These are phyloP conservation scores for Cylindroiulus punctatus DNA, from an alignment of 2,888 invertebrate species.

Conservation along the genomic window DNA sequence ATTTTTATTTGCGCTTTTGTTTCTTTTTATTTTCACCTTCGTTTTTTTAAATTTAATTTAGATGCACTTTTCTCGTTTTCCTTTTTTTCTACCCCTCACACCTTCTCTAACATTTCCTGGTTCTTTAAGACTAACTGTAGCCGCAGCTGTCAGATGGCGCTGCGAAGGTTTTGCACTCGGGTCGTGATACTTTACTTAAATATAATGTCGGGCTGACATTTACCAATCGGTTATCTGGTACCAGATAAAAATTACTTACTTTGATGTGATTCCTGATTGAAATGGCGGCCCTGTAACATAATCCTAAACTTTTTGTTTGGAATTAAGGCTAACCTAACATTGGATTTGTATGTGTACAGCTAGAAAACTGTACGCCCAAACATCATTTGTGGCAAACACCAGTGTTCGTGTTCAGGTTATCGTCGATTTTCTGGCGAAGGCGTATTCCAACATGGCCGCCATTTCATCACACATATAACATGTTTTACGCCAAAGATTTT, in stretches of 20 bases:
- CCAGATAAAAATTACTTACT: too few species aligned
- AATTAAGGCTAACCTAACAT: too few species aligned
- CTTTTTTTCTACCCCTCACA: neutral
- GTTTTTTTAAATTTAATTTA: conserved; percentile 20
- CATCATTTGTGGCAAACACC: too few species aligned
- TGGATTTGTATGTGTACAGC: too few species aligned
- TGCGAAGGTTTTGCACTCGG: conserved; percentile 4
- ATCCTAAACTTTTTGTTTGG: too few species aligned
- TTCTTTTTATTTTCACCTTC: conserved; percentile 39
- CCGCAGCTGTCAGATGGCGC: neutral
- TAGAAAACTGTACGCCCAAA: too few species aligned
- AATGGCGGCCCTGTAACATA: neutral
- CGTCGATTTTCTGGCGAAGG: too few species aligned
- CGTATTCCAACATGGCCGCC: neutral
- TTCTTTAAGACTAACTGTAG: neutral
- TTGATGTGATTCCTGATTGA: neutral
- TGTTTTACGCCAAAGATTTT: neutral
- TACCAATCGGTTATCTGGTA: too few species aligned
- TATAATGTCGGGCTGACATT: neutral
- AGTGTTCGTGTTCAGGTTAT: neutral
- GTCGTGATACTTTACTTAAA: neutral
- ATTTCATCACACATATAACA: neutral
- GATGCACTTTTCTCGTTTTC: conserved; percentile 28
- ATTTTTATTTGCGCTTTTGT: conserved; percentile 44
- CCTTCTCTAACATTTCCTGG: neutral